Conservation (phyloP, 2,113 vertebrate species). For the Datnioides undecimradiatus region DNA sequence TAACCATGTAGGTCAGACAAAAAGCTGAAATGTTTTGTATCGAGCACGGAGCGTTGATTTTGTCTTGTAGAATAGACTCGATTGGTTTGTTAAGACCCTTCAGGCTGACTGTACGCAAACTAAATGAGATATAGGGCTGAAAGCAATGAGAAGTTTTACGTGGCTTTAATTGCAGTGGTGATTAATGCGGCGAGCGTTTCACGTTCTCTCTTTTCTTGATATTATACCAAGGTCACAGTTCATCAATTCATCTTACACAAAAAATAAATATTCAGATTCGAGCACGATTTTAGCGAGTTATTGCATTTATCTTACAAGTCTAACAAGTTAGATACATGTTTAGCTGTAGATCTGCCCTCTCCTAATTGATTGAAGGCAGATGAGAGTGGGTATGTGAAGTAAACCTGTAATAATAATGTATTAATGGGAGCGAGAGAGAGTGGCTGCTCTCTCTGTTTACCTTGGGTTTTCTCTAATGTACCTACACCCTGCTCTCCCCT, state of each 20-base stretch:
- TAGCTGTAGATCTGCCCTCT: not conserved
- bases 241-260: not conserved
- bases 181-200: not conserved
- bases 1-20: too few species aligned
- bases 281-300: not conserved
- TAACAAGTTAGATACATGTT: not conserved
- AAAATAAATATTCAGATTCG: too few species aligned
- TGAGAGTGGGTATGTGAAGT: not conserved
- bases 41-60: too few species aligned
- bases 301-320: not conserved
- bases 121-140: not conserved
- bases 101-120: too few species aligned
- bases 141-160: not conserved
- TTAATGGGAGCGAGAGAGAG: conserved; percentile 18
- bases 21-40: too few species aligned
- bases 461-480: conserved; percentile 30
- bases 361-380: not conserved
- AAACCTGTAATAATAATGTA: conserved; percentile 20
- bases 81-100: too few species aligned
- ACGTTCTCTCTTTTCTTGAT: not conserved
- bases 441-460: conserved; percentile 41
- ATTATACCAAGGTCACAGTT: too few species aligned
- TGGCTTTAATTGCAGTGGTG: not conserved
- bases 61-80: too few species aligned
- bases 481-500: conserved; percentile 14